phyloP scores from a whole-genome alignment of 2,888 invertebrate species.

The Tiliacea aurago region DNA sequence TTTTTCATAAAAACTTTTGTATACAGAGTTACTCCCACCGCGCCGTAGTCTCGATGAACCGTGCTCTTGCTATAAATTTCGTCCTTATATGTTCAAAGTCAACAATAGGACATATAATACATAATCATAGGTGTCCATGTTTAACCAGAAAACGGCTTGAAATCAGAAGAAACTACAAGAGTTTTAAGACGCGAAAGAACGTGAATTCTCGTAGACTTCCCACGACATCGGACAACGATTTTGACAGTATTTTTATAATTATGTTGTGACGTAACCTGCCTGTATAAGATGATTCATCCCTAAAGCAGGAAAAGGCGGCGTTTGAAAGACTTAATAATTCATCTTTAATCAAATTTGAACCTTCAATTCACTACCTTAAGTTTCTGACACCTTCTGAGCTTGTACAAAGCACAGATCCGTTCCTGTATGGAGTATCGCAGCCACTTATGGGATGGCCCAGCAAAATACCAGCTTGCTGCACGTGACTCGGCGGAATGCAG shows the following conservation, averaged over 20 bases:
- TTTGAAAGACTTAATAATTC: background rate
- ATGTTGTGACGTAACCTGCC: background rate
- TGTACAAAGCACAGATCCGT: background rate
- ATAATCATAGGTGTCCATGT: conserved; percentile 56
- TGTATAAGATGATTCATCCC: background rate
- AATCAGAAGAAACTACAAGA: conserved; percentile 16
- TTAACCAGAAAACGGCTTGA: conserved; percentile 31
- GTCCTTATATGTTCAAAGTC: conserved; percentile 28
- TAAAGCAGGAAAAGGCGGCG: background rate
- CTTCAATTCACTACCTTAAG: background rate
- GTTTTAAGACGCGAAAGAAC: conserved; percentile 29
- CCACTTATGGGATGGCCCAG: background rate
- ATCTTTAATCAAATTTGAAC: background rate
- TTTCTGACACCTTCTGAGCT: no score
- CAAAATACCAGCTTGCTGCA: background rate
- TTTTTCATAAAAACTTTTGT: conserved; percentile 51
- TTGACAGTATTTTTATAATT: conserved; percentile 23
- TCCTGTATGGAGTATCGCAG: background rate
- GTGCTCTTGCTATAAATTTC: conserved; percentile 48
- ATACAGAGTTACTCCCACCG: conserved; percentile 37
- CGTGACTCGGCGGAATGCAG: no score
- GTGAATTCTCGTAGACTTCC: conserved; percentile 1
- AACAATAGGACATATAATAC: conserved; percentile 47
- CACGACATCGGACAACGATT: background rate
- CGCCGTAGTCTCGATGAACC: conserved; percentile 45